Conservation (phyloP, 1,140 invertebrate species). For the Drosophila orena region DNA sequence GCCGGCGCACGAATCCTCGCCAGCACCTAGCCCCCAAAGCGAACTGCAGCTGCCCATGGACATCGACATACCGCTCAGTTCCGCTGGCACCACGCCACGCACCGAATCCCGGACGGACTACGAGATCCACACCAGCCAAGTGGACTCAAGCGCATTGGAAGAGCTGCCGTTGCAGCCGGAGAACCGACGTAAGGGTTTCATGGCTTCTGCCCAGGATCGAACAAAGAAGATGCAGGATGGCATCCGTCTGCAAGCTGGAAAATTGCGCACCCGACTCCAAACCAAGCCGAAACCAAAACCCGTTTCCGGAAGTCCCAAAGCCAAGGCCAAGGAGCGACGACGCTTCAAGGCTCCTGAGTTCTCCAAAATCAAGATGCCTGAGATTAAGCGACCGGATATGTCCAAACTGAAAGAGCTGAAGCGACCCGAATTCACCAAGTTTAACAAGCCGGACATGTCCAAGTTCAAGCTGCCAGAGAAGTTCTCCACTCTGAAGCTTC, state of each 20-base stretch:
- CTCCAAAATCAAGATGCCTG: constrained; percentile 86
- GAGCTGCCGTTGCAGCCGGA: constrained; percentile 87
- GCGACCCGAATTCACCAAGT: constrained; percentile 82
- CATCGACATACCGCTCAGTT: constrained; percentile 67
- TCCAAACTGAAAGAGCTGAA: constrained; percentile 86
- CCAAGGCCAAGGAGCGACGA: constrained; percentile 77
- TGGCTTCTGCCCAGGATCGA: constrained; percentile 86
- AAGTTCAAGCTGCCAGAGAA: constrained; percentile 88
- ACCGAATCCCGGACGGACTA: constrained; percentile 88
- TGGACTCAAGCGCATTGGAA: constrained; percentile 88
- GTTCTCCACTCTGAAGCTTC: constrained; percentile 75
- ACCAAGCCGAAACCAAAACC: constrained; percentile 71
- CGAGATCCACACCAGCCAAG: constrained; percentile 89
- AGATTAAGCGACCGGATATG: constrained; percentile 87
- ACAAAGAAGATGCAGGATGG: constrained; percentile 86
- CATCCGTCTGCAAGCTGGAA: constrained; percentile 87
- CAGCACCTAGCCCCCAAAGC: constrained; percentile 46
- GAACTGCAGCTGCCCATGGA: constrained; percentile 57
- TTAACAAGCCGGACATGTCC: constrained; percentile 86
- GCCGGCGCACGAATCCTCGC: constrained; percentile 48
- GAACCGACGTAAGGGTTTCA: constrained; percentile 86
- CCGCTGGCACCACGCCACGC: constrained; percentile 85
- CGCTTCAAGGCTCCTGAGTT: constrained; percentile 81
- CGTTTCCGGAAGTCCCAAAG: constrained; percentile 83
- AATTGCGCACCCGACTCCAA: constrained; percentile 87